Evolutionary conservation across 2,888 invertebrate genomes (phyloP), one percentile per base, ranked within the genome.

Genomic region (Heliconius cydno): DNA sequence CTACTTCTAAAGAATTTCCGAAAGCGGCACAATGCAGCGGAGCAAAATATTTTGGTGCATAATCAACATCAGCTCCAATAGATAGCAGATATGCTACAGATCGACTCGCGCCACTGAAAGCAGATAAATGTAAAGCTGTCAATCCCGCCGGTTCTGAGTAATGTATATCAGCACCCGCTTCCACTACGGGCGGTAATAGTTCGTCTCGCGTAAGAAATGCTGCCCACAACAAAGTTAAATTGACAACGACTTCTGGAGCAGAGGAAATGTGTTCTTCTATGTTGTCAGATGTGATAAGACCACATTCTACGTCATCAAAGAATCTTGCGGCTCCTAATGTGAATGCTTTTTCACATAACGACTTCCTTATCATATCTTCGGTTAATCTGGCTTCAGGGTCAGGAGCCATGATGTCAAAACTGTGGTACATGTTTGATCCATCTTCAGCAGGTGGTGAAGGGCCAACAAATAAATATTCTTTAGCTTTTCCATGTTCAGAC

Each of bases 11-110:
- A 46, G 98, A 97, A 86, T 98, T 98, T 6, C 98, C 98, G 91
- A 98, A 98, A 0, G 98, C 98, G 3, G 98, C 98, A 88, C 98
- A 98, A 88, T 98, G 98, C 76, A 98, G 94, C 0, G 98, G 98
- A 46, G 97, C 97, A 86, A 97, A 97, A 83, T 96, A 96, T 90
- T 97, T 97, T 63, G 96, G 96, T 38, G 96, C 95, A 66, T 96
- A 95, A 89, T 97, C 97, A 0, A 97, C 95, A 85, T 97, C 97
- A 79, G 97, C 96, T 0, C 97, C 97, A 83, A 96, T 96, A 6
- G 96, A 93, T 30, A 98, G 95, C 77, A 98, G 93, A 87, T 96
- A 97, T 75, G 96, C 95, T 1, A 96, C 96, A n/a, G 97, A 96
- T 67, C 96, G 96, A 57, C 96, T 92, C 80, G 97, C 97, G 1